Evolutionary conservation across 1,140 invertebrate species (phyloP), one percentile per base, ranked within the genome.

Genomic region (Lasioglossum baleicum): DNA sequence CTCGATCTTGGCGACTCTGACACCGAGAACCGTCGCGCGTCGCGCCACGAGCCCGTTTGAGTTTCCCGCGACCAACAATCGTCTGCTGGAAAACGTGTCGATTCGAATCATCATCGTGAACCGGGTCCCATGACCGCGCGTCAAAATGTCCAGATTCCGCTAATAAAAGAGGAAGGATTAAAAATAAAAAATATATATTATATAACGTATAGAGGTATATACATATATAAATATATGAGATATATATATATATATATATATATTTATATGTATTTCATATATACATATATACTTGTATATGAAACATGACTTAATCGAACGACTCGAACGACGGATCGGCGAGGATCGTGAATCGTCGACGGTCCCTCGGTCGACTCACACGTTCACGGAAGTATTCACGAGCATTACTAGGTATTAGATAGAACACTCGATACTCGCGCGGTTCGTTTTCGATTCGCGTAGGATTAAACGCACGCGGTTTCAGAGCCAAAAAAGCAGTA

Each of bases 341-440:
- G 13, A 26, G 17, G 42, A 58, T 76, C 10, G 22, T n/a, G 51
- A 35, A 31, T 13, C 26, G n/a, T 44, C 15, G 8, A n/a, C 53
- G 53, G 20, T 58, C 20, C 20, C 7, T 20, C 17, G 40, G 68
- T 69, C 69, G 60, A 56, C 56, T 22, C 64, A 56, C n/a, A 31
- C n/a, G 58, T 78, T 78, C 35, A 7, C 61, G 1, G n/a, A 10
- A 69, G 58, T 58, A 70, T 83, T 64, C 60, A 70, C 66, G 66
- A 83, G 68, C 51, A 80, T 81, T 81, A 84, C 63, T 75, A 84
- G 58, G 58, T 84, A 77, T 26, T 22, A 65, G 53, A 58, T 70
- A 64, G 26, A 44, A 70, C 56, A 42, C 63, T 42, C 68, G 42
- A 70, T 71, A 56, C 65, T 51, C 67, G 65, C 61, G 69, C n/a